These are phyloP conservation scores for Dasyurus viverrinus DNA, from an alignment of 2,113 vertebrate genomes.

Conservation along the genomic window DNA sequence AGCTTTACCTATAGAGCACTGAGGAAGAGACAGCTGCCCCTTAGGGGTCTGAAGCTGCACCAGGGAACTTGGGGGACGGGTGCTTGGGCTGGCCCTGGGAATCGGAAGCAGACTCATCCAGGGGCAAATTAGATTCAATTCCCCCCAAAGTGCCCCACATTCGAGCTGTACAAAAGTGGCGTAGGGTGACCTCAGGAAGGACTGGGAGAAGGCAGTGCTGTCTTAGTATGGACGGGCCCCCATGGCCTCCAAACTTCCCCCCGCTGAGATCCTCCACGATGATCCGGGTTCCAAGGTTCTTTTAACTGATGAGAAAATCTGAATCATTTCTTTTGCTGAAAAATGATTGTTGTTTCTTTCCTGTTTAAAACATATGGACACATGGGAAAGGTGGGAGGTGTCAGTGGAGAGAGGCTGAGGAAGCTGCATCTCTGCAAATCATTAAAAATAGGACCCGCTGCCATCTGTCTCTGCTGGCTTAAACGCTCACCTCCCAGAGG, in stretches of 20 bases:
- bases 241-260: background rate
- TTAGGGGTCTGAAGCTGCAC: background rate
- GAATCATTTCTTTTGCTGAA: background rate
- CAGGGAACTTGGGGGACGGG: background rate
- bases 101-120: background rate
- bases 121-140: background rate
- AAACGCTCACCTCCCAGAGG: background rate
- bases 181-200: background rate
- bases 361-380: background rate
- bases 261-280: background rate
- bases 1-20: background rate
- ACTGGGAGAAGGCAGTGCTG: background rate
- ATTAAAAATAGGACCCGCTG: constrained; percentile 2
- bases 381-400: background rate
- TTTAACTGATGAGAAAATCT: constrained; percentile 10
- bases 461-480: background rate
- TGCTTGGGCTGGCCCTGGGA: background rate
- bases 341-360: constrained; percentile 8
- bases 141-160: too few relatives aligned
- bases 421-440: background rate
- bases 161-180: background rate
- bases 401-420: background rate
- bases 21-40: background rate
- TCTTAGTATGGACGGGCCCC: background rate
- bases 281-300: background rate